Evolutionary conservation across 2,888 invertebrate species (phyloP), one percentile per base, ranked within the genome.

Genomic region (Parnassius smintheus): DNA sequence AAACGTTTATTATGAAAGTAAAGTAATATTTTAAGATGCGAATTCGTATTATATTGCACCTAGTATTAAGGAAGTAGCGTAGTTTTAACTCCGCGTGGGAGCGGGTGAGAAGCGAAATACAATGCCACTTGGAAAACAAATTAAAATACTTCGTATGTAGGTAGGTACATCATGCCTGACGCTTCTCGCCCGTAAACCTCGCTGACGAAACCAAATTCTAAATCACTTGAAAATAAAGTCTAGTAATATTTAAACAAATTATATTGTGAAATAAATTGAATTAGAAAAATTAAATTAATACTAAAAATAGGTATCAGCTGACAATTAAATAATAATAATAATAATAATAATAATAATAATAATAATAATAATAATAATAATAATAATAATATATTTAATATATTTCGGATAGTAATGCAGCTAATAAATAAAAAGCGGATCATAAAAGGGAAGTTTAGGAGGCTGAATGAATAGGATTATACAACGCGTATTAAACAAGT

Each of bases 181-280:
- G 66, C 73, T 73, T 70, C 65, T 78, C 73, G 83, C 79, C 82
- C 72, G 80, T 66, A 75, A 73, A 78, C 82, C 79, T 80, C 72
- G 69, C 69, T 63, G 76, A 82, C 74, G 85, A 83, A 90, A 89
- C 88, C 86, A 91, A 89, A 91, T 90, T 90, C 90, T 90, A 90
- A 90, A 90, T 89, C 85, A 87, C 87, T 79, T 82, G 83, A 79
- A 83, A 83, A 81, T 83, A 81, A 86, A 80, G 73, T 66, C 67
- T 85, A 86, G 81, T 80, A 77, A 81, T 78, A 56, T 50, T 56
- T 73, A 76, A 81, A 79, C 63, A 80, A 78, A 78, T 72, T 79
- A 80, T 83, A 80, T 77, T 80, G 77, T 76, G 73, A 70, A 78
- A 70, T 81, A 80, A 82, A 82, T 77, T 75, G 76, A 77, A 70